Conservation (phyloP, 2,113 vertebrate species). For the Periophthalmus modestus region DNA sequence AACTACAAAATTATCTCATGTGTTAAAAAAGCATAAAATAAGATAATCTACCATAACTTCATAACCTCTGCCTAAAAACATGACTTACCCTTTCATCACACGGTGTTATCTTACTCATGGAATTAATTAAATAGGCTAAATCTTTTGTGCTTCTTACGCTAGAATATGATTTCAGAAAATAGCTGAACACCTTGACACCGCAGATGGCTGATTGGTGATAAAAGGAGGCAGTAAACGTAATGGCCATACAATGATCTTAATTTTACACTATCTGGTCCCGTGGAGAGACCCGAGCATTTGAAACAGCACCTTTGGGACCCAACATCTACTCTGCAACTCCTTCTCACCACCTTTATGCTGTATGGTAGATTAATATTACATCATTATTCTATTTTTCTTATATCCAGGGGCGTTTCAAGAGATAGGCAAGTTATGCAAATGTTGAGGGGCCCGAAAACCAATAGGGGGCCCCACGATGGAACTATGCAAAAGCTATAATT, state of each 20-base stretch:
- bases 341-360: background rate
- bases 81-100: too few relatives aligned
- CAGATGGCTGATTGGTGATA: constrained; percentile 2
- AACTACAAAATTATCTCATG: too few relatives aligned
- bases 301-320: background rate
- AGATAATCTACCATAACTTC: too few relatives aligned
- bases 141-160: background rate
- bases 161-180: background rate
- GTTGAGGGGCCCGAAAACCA: background rate
- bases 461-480: background rate
- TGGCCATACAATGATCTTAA: background rate
- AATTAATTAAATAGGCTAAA: too few relatives aligned
- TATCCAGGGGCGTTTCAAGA: background rate
- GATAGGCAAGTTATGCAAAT: background rate
- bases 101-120: too few relatives aligned
- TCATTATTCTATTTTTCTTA: background rate
- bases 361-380: background rate
- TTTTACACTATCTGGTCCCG: background rate
- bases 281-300: background rate
- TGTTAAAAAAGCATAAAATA: too few relatives aligned
- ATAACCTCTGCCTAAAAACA: too few relatives aligned
- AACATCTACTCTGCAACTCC: background rate
- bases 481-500: too few relatives aligned
- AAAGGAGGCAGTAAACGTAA: constrained; percentile 3
- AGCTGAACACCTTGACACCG: background rate